Evolutionary conservation across 2,113 vertebrate genomes (phyloP), one percentile per base, ranked within the genome.

Genomic region (Nycticebus coucang): DNA sequence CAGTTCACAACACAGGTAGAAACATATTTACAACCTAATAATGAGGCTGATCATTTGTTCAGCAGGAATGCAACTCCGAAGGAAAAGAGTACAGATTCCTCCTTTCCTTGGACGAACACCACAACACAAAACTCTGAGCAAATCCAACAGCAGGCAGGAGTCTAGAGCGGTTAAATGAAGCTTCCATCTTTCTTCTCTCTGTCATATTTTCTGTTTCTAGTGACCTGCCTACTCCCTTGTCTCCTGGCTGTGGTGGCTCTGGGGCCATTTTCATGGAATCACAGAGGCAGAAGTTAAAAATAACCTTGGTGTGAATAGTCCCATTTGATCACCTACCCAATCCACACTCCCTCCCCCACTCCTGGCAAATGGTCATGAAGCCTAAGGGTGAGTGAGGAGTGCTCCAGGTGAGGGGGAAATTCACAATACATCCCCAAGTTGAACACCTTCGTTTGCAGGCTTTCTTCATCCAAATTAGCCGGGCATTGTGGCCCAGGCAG

Each of bases 1-100:
- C 95, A 71, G n/a, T 50, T 93, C 78, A 75, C 26, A 74, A 77
- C 78, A 92, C 37, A 72, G 41, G n/a, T 91, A 64, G 87, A 93
- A 87, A 84, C n/a, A 33, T 71, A 91, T 72, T 91, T 77, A 72
- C 60, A 93, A 68, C 33, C 53, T 89, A 82, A 60, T 66, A 57
- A 62, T 82, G 62, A 79, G 28, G 45, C 57, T 60, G 83, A 24
- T 72, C 28, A 45, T 66, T 68, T 77, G 35, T 81, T 45, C 66
- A 33, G 13, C 55, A 55, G 59, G 93, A 94, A 83, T 60, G 10
- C 22, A 93, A 33, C 80, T 94, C n/a, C 35, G 4, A 24, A 86
- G 28, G 72, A 80, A 94, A 24, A 88, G 37, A 93, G 26, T 28
- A 55, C 15, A 17, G 19, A 91, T 53, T 88, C 72, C 87, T 84